Evolutionary conservation across 2,113 vertebrate species (phyloP), one percentile per base, ranked within the genome.

Genomic region (Chrysochloris asiatica): DNA sequence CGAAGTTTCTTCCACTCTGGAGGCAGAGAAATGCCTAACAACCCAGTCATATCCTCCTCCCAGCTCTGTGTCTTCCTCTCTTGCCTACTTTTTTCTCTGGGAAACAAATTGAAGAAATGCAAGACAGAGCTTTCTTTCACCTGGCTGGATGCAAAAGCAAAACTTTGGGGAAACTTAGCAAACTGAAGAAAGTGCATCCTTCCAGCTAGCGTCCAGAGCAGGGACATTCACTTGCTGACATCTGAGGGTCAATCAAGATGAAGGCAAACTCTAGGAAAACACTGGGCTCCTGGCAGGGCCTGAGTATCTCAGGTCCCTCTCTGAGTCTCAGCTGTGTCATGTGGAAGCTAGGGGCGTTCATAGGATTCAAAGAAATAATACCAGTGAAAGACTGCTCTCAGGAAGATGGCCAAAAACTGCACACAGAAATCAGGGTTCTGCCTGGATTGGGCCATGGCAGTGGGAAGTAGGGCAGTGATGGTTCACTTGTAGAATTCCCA

Each of bases 1-100:
- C 28, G 1, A 56, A 69, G 26, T 38, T 17, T 11, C 2, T 47
- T 36, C 28, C 17, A 9, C n/a, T 45, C 26, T 9, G 30, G 16
- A 36, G 84, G 56, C 56, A 4, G 48, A 38, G 4, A 47, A 50
- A 43, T 52, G 22, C 73, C 36, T 1, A 4, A 65, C 41, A 67
- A 6, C 26, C 69, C 2, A 3, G 12, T 45, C 19, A 1, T 0
- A 5, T 0, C 7, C 4, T 6, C 54, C 36, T 33, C 38, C 48
- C 26, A 11, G 11, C 52, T 21, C 3, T 52, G 50, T n/a, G 9
- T 1, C 47, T 45, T 10, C 56, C 17, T 36, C 45, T 6, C 17
- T 9, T 8, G 3, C 63, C n/a, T 73, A 36, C 43, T 19, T 30
- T 79, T 86, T 84, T 45, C 30, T 84, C 8, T 12, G 56, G 10